phyloP scores from a whole-genome alignment of 2,797 vertebrate genomes.

The Molossus molossus region DNA sequence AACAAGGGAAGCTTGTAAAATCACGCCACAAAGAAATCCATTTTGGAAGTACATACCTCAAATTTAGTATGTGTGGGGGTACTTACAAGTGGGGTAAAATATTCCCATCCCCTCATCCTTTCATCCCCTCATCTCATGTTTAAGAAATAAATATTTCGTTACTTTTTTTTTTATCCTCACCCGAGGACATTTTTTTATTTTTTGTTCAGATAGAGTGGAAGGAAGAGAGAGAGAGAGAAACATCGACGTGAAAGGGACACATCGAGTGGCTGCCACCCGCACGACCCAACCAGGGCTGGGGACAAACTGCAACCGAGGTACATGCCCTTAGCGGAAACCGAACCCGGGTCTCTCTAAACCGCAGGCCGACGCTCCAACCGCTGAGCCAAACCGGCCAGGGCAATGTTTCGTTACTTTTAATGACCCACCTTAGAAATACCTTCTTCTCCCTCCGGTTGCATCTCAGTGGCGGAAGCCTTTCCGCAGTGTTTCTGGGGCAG shows the following conservation, averaged over 20 bases:
- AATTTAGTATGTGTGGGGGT: background rate
- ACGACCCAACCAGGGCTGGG: too few species aligned
- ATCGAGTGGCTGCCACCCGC: too few species aligned
- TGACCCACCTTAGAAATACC: background rate
- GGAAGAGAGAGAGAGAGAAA: too few species aligned
- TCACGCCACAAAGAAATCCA: background rate
- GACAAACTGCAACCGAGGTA: too few species aligned
- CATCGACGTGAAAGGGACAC: too few species aligned
- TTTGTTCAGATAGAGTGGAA: too few species aligned
- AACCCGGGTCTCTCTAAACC: too few species aligned
- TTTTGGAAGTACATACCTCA: background rate
- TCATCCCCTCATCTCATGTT: background rate
- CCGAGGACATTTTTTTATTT: too few species aligned
- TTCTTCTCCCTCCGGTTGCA: background rate
- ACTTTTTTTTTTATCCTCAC: too few species aligned
- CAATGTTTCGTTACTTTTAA: conserved; percentile 45
- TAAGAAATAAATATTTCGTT: background rate
- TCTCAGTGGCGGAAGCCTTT: background rate
- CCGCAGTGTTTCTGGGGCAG: background rate
- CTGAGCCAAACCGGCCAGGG: too few species aligned
- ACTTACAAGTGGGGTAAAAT: conserved; percentile 19
- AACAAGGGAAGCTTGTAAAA: conserved; percentile 11
- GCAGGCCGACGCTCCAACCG: too few species aligned
- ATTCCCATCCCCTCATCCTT: background rate
- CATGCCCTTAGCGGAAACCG: too few species aligned